These are phyloP conservation scores for Hanleya hanleyi DNA, from an alignment of 2,888 invertebrate species.

Conservation along the genomic window DNA sequence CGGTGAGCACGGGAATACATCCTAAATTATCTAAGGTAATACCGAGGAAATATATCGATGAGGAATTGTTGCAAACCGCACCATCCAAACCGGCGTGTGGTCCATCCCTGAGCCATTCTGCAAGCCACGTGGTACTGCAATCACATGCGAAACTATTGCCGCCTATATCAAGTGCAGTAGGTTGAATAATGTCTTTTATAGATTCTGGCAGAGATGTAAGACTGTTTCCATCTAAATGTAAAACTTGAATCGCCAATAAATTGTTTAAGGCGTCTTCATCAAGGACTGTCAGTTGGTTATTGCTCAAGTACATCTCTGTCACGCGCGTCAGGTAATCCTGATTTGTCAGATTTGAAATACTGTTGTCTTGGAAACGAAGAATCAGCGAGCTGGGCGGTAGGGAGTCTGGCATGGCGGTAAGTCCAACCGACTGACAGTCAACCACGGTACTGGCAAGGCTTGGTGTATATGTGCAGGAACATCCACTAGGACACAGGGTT, in stretches of 20 bases:
- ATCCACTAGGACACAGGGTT: neutral
- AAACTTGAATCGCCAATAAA: neutral
- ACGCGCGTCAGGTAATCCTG: neutral
- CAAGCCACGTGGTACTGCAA: constrained; percentile 1
- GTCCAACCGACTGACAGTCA: neutral
- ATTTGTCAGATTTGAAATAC: neutral
- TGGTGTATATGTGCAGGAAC: neutral
- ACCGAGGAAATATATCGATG: neutral
- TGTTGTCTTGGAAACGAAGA: constrained; percentile 2
- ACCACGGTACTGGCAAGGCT: neutral
- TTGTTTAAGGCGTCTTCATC: neutral
- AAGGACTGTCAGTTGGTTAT: neutral
- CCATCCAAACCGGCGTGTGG: neutral
- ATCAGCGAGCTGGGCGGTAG: neutral
- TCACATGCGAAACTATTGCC: neutral
- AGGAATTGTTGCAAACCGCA: neutral
- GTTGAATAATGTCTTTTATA: neutral
- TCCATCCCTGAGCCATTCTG: neutral
- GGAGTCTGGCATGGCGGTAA: neutral
- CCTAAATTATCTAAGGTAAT: neutral
- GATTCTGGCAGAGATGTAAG: neutral
- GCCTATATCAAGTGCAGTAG: neutral
- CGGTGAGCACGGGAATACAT: neutral
- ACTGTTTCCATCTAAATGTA: neutral
- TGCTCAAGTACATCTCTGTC: neutral